Evolutionary conservation across 64 coral and sea anemone species (phyloP).

Genomic region (Anthopleura sola): DNA sequence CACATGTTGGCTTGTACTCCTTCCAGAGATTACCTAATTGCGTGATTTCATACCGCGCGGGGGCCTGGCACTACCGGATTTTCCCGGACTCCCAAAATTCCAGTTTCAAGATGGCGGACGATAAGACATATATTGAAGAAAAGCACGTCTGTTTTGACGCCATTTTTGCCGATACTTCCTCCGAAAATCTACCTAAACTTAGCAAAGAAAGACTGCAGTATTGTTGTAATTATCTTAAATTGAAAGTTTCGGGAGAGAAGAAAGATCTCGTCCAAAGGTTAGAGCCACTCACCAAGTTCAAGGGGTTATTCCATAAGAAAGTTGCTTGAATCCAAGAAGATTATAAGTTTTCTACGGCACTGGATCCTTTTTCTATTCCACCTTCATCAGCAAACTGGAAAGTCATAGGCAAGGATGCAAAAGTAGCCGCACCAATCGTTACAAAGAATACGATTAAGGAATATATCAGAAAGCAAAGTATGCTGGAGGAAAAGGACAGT

Average conservation of each 20-base stretch:
- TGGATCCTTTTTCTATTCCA: slow-evolving; percentile 52
- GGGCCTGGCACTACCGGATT: too few relatives aligned
- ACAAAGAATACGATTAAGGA: slow-evolving; percentile 58
- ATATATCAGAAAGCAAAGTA: slow-evolving; percentile 75
- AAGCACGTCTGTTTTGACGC: too few relatives aligned
- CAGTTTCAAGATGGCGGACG: too few relatives aligned
- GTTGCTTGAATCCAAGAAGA: slow-evolving; percentile 39
- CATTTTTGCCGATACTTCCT: not conserved
- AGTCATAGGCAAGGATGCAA: slow-evolving; percentile 37
- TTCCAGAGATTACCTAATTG: slow-evolving; percentile 31
- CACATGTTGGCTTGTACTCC: slow-evolving; percentile 48
- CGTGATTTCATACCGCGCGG: too few relatives aligned
- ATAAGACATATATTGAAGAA: too few relatives aligned
- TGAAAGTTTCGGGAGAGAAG: slow-evolving; percentile 56
- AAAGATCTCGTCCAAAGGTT: slow-evolving; percentile 54
- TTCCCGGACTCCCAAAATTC: too few relatives aligned
- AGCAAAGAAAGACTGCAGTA: slow-evolving; percentile 39
- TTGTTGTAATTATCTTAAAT: slow-evolving; percentile 42
- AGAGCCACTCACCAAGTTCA: slow-evolving; percentile 47
- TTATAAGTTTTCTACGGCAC: slow-evolving; percentile 47
- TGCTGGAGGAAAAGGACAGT: slow-evolving; percentile 68
- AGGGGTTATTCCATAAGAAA: slow-evolving; percentile 51
- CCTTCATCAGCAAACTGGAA: slow-evolving; percentile 46
- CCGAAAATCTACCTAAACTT: slow-evolving; percentile 35
- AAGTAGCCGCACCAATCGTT: slow-evolving; percentile 45